Evolutionary conservation across 2,113 vertebrate genomes (phyloP).

Genomic region (Dipodomys spectabilis): DNA sequence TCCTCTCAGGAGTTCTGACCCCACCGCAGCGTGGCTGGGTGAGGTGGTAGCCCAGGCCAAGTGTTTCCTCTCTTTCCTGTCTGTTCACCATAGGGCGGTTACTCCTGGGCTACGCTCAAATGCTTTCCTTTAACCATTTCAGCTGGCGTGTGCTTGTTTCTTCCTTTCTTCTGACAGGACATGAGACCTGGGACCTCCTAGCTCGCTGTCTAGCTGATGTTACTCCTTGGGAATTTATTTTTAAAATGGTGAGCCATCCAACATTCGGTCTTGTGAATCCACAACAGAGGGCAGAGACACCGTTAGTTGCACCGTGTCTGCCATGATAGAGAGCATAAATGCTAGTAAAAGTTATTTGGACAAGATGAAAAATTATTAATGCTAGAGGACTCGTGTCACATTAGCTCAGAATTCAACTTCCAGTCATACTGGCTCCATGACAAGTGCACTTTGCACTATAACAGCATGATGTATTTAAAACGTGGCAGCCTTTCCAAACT

Average conservation of each 20-base stretch:
- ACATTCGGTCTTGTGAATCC: not conserved
- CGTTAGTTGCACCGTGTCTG: constrained; percentile 2
- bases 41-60: not conserved
- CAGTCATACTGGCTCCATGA: not conserved
- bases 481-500: not conserved
- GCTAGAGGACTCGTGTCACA: constrained; percentile 41
- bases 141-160: not conserved
- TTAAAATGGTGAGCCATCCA: not conserved
- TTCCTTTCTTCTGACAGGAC: not conserved
- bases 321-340: not conserved
- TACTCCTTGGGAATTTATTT: not conserved
- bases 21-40: not conserved
- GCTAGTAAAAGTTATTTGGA: constrained; percentile 63
- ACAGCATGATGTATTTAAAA: constrained; percentile 40
- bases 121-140: not conserved
- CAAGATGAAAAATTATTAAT: constrained; percentile 67
- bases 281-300: constrained; percentile 37
- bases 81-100: not conserved
- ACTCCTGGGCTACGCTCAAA: too few relatives aligned
- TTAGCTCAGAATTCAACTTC: constrained; percentile 69
- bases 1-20: not conserved
- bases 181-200: not conserved
- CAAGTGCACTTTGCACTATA: constrained; percentile 49
- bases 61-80: not conserved
- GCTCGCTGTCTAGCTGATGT: not conserved